These are phyloP conservation scores for Xestobium rufovillosum DNA, from an alignment of 2,888 invertebrate genomes.

Conservation along the genomic window DNA sequence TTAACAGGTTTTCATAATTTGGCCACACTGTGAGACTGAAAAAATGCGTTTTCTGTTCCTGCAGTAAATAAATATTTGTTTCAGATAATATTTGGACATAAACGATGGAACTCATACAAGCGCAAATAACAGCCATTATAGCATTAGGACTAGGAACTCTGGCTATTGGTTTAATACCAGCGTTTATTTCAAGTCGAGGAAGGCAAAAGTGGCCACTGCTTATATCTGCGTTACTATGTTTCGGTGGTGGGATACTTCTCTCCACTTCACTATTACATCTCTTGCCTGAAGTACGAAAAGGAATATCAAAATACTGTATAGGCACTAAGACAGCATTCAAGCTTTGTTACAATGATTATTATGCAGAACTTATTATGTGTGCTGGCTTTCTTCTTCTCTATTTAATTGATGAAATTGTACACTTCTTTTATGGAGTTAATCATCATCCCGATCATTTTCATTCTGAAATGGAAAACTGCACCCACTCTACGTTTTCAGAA, in stretches of 20 bases:
- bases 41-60: too few relatives aligned
- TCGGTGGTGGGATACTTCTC: slow-evolving; percentile 73
- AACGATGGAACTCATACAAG: slow-evolving; percentile 47
- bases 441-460: too few relatives aligned
- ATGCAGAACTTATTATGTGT: slow-evolving; percentile 59
- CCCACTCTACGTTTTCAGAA: too few relatives aligned
- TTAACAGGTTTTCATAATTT: too few relatives aligned
- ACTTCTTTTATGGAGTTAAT: slow-evolving; percentile 55
- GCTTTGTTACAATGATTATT: slow-evolving; percentile 41
- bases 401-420: slow-evolving; percentile 64
- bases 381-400: slow-evolving; percentile 66
- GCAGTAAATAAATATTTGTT: too few relatives aligned
- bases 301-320: slow-evolving; percentile 39
- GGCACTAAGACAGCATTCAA: too few relatives aligned
- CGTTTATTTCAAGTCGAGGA: slow-evolving; percentile 53
- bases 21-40: too few relatives aligned
- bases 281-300: slow-evolving; percentile 67
- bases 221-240: slow-evolving; percentile 65
- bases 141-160: slow-evolving; percentile 63
- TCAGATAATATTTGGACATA: too few relatives aligned
- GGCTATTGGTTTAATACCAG: slow-evolving; percentile 61
- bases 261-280: slow-evolving; percentile 73
- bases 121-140: slow-evolving; percentile 60
- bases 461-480: too few relatives aligned
- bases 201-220: slow-evolving; percentile 53